phyloP scores from a whole-genome alignment of 2,113 vertebrate species.

The Daubentonia madagascariensis region DNA sequence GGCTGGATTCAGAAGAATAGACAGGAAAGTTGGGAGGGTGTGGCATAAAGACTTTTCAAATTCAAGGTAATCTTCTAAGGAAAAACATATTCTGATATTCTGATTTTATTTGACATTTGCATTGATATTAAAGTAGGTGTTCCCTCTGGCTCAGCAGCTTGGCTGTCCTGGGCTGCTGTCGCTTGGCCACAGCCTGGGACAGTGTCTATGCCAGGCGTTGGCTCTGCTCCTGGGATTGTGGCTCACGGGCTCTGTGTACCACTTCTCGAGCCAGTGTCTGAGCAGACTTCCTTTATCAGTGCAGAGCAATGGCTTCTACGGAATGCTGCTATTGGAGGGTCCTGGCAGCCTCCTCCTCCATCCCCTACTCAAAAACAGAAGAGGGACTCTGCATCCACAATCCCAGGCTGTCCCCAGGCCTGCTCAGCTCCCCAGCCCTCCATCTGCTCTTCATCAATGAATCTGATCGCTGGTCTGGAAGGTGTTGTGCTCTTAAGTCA shows the following conservation, averaged over 20 bases:
- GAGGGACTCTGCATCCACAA: not conserved
- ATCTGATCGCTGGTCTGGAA: not conserved
- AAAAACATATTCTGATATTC: not conserved
- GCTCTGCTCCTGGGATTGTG: accelerated
- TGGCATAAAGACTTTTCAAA: not conserved
- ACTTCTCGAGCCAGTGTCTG: not conserved
- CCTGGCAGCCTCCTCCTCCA: not conserved
- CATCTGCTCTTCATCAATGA: not conserved
- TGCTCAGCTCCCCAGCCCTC: not conserved
- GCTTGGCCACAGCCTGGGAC: accelerated
- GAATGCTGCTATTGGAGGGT: not conserved
- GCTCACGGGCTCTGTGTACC: not conserved
- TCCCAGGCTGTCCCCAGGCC: not conserved
- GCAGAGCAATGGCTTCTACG: not conserved
- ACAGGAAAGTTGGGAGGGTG: not conserved
- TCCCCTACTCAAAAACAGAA: not conserved
- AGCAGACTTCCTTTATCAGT: not conserved
- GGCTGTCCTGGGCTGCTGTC: not conserved
- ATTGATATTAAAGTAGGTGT: not conserved
- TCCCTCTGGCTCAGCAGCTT: not conserved
- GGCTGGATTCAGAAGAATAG: not conserved
- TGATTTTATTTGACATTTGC: not conserved
- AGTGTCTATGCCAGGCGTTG: not conserved
- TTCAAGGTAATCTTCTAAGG: not conserved
- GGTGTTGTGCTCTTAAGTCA: not conserved